phyloP scores from a whole-genome alignment of 2,888 invertebrate species.

The Allophyes oxyacanthae region DNA sequence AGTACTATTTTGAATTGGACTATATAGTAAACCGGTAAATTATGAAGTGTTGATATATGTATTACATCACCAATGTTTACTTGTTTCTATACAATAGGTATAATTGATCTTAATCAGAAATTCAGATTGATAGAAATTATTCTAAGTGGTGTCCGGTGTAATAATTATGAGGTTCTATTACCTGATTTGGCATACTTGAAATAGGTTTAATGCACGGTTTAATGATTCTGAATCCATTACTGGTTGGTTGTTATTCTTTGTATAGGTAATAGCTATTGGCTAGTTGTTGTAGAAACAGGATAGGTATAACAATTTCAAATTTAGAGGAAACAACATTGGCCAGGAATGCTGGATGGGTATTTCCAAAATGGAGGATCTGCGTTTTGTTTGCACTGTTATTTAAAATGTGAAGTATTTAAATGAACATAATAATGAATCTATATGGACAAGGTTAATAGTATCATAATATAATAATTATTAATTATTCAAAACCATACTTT shows the following conservation, averaged over 20 bases:
- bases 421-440: slow-evolving; percentile 10
- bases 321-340: slow-evolving; percentile 23
- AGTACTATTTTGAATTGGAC: not conserved
- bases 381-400: no score
- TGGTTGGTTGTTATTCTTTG: no score
- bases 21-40: slow-evolving; percentile 4
- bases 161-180: no score
- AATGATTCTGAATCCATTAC: no score
- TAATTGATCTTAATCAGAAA: slow-evolving; percentile 11
- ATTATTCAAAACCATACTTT: slow-evolving; percentile 27
- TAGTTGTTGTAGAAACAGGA: slow-evolving; percentile 17
- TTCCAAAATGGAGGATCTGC: slow-evolving; percentile 41
- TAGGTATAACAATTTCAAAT: slow-evolving; percentile 8
- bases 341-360: slow-evolving; percentile 31
- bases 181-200: no score
- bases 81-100: not conserved
- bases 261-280: no score
- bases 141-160: no score
- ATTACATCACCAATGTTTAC: slow-evolving; percentile 34
- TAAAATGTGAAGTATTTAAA: not conserved
- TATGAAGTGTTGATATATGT: slow-evolving; percentile 31
- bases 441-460: slow-evolving; percentile 22
- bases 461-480: no score
- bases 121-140: no score
- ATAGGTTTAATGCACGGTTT: no score